Evolutionary conservation across 2,797 vertebrate genomes (phyloP), one percentile per base, ranked within the genome.

Genomic region (Falco berigora): DNA sequence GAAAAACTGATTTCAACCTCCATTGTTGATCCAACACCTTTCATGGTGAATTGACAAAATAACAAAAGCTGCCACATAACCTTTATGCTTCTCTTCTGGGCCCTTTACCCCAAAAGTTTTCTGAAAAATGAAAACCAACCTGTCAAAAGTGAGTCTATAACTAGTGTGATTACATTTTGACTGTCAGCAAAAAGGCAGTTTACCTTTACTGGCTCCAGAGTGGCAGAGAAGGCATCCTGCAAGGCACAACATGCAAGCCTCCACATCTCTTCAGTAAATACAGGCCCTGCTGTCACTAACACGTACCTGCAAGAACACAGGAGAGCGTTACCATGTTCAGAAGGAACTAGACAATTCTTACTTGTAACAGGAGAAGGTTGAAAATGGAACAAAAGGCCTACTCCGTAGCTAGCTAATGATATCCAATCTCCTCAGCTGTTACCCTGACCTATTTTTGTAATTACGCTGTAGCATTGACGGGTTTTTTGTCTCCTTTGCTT

Each of bases 241-340:
- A 99, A 98, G 17, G 99, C 99, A 30, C 99, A 99, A 97, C 99
- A 99, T 4, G 99, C 99, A 76, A 99, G 97, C 82, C 99, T 98
- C 99, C 99, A 99, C 99, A 99, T 99, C 89, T 99, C 99, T 74
- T 99, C 99, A 0, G 99, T 99, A 95, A 99, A 99, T 93, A 99
- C 99, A 0, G 99, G 99, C 23, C 99, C 99, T 3, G 99, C 99
- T 4, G 99, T 99, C 97, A 99, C 99, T 52, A 99, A 94, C 62
- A 99, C 98, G 6, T 99, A 99, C 96, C 99, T 99, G 97, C 44
- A 94, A 63, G 34, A 36, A 90, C 40, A 86, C 2, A 21, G 44
- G 14, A 75, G 52, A 49, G 38, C 1, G 14, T 19, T 64, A 62
- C 61, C 8, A 24, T 8, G 3, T 14, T 83, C 64, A 92, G 74